phyloP scores from a whole-genome alignment of 2,113 vertebrate genomes.

The Octodon degus region DNA sequence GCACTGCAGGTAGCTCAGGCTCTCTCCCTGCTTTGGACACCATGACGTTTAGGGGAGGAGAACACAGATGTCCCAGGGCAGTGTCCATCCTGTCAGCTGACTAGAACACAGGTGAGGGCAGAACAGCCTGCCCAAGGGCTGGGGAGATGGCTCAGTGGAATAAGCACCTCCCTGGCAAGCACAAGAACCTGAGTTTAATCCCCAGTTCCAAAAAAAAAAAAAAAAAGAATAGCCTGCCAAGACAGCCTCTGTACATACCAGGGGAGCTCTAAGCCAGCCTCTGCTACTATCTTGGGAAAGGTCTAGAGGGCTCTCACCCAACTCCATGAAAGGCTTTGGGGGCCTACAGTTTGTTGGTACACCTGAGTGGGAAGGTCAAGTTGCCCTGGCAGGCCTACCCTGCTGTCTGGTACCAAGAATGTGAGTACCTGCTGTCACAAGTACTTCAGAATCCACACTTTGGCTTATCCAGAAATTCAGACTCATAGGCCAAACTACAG shows the following conservation, averaged over 20 bases:
- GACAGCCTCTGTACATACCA: not conserved
- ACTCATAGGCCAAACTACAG: not conserved
- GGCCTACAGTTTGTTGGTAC: not conserved
- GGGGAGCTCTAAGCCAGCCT: not conserved
- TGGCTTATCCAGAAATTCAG: constrained; percentile 9
- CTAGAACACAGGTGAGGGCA: not conserved
- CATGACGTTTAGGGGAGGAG: not conserved
- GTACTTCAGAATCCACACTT: not conserved
- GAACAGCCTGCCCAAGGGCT: not conserved
- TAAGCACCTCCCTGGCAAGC: too few species aligned
- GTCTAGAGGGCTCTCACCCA: not conserved
- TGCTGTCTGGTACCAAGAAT: not conserved
- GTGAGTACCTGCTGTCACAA: not conserved
- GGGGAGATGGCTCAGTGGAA: too few species aligned
- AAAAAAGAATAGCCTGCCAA: not conserved
- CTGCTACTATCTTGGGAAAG: constrained; percentile 6
- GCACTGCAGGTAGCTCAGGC: not conserved
- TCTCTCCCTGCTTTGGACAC: not conserved
- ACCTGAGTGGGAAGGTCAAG: not conserved
- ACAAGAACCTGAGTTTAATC: too few species aligned
- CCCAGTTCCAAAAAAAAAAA: too few species aligned
- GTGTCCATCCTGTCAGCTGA: not conserved
- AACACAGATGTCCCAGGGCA: not conserved
- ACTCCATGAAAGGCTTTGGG: not conserved
- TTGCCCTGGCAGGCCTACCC: not conserved